Percentiles rank a stretch among this genome's conserved stretches.
phyloP scores from a whole-genome alignment of 2,888 invertebrate genomes.

The Drosophila rellima region DNA sequence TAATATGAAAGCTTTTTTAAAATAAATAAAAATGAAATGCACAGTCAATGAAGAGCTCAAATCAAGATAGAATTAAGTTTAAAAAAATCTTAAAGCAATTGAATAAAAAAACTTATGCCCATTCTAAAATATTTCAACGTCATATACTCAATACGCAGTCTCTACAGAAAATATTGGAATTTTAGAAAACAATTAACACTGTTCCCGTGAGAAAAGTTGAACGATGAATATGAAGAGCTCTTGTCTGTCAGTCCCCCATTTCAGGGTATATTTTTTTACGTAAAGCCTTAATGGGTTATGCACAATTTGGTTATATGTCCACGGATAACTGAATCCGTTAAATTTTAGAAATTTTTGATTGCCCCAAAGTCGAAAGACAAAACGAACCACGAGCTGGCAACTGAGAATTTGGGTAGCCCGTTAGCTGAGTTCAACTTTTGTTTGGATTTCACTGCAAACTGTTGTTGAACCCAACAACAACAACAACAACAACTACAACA shows the following conservation, averaged over 20 bases:
- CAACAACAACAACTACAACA: conserved; percentile 4
- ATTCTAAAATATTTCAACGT: too few species aligned
- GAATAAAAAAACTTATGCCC: too few species aligned
- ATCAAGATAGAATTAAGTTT: too few species aligned
- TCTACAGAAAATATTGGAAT: too few species aligned
- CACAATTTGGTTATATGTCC: conserved; percentile 3
- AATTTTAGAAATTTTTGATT: conserved; percentile 5
- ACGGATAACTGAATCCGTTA: conserved; percentile 16
- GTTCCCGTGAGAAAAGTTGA: not conserved
- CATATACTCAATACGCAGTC: too few species aligned
- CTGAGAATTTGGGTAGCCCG: conserved; percentile 4
- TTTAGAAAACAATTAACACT: too few species aligned
- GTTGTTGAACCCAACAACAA: conserved; percentile 1
- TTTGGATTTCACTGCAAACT: conserved; percentile 20
- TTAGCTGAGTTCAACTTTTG: conserved; percentile 13
- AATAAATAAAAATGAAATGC: too few species aligned
- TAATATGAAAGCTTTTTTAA: too few species aligned
- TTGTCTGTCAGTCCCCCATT: not conserved
- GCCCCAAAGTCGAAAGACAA: not conserved
- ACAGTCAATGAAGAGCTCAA: too few species aligned
- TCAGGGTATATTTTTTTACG: not conserved
- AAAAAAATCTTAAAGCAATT: too few species aligned
- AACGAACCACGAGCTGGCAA: conserved; percentile 5
- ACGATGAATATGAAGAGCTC: not conserved
- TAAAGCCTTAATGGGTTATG: conserved; percentile 1